Evolutionary conservation across 2,113 vertebrate genomes (phyloP).

Genomic region (Atractosteus spatula): DNA sequence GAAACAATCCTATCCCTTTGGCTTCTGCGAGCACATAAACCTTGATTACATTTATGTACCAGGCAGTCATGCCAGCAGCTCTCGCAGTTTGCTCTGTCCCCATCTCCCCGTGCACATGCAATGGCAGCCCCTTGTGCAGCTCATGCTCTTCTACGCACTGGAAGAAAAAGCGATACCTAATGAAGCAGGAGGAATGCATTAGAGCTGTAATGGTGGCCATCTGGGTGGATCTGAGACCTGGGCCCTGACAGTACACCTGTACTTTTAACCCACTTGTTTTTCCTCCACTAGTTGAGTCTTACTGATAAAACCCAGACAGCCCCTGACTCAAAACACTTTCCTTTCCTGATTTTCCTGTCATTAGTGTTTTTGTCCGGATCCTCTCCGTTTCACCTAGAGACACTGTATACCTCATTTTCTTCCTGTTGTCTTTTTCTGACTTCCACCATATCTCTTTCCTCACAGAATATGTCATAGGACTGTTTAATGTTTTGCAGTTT

Average conservation of each 20-base stretch:
- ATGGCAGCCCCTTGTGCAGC: neutral
- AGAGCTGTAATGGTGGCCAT: neutral
- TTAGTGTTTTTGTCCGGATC: too few relatives aligned
- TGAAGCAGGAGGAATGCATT: slow-evolving; percentile 7
- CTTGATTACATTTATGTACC: slow-evolving; percentile 76
- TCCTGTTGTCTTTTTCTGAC: too few relatives aligned
- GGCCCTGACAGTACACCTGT: neutral
- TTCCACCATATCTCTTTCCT: too few relatives aligned
- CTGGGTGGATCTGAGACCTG: neutral
- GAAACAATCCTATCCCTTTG: slow-evolving; percentile 77
- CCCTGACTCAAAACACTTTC: too few relatives aligned
- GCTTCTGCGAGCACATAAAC: slow-evolving; percentile 69
- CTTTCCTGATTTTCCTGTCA: too few relatives aligned
- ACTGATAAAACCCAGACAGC: too few relatives aligned
- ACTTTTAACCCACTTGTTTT: neutral
- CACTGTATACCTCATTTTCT: too few relatives aligned
- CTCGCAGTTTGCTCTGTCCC: slow-evolving; percentile 18
- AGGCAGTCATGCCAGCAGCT: slow-evolving; percentile 60
- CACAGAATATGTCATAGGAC: too few relatives aligned
- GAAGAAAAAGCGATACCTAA: neutral
- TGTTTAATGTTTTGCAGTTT: too few relatives aligned
- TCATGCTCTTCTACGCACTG: neutral
- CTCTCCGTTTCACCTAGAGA: too few relatives aligned
- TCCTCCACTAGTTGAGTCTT: too few relatives aligned
- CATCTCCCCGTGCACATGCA: neutral